Evolutionary conservation across 2,888 invertebrate species (phyloP).

Genomic region (Aphodius sticticus): DNA sequence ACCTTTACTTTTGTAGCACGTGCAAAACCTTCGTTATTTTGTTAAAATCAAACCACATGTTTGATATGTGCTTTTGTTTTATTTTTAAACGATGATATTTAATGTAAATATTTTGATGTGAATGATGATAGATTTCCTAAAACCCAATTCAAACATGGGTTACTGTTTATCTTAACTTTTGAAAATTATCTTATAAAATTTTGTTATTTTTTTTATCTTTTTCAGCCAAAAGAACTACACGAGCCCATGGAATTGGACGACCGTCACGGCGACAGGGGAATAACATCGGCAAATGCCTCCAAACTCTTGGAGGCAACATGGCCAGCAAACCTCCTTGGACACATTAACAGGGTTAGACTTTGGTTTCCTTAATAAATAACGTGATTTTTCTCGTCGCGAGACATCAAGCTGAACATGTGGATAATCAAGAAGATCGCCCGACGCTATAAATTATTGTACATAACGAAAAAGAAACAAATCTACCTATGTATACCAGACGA

Average conservation of each 20-base stretch:
- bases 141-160: no score
- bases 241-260: constrained; percentile 72
- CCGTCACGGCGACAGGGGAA: constrained; percentile 71
- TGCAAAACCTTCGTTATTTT: no score
- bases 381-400: constrained; percentile 6
- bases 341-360: constrained; percentile 57
- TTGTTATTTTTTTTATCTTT: constrained; percentile 42
- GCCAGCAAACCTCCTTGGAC: constrained; percentile 49
- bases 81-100: no score
- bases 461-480: not conserved
- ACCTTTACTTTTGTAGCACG: no score
- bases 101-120: no score
- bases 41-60: no score
- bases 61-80: no score
- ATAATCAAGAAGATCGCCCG: not conserved
- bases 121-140: no score
- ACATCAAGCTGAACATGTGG: constrained; percentile 27
- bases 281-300: constrained; percentile 67
- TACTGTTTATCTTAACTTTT: no score
- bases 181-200: not conserved
- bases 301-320: constrained; percentile 60
- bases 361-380: constrained; percentile 54
- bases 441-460: not conserved
- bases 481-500: constrained; percentile 9
- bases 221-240: constrained; percentile 69